Conservation (phyloP, 2,113 vertebrate genomes). For the Varanus komodoensis region DNA sequence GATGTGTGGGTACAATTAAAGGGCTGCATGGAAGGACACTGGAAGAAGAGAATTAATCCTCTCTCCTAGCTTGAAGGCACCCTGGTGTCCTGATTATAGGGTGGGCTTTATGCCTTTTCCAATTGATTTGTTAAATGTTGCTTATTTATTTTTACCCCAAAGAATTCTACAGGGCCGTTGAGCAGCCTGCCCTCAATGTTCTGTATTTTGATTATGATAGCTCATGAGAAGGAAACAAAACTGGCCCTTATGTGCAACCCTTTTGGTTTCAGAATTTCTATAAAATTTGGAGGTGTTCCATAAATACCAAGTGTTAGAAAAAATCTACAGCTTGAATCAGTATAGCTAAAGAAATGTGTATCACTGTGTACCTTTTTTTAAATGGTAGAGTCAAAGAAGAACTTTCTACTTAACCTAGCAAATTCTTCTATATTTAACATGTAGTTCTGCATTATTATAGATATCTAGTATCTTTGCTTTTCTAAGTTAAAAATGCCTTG, state of each 20-base stretch:
- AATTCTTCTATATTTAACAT: neutral
- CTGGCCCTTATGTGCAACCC: neutral
- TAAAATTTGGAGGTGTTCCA: neutral
- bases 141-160: neutral
- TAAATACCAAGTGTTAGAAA: neutral
- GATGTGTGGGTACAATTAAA: neutral
- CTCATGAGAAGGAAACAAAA: neutral
- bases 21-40: neutral
- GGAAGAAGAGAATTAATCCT: neutral
- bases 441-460: neutral
- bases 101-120: neutral
- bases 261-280: neutral
- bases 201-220: neutral
- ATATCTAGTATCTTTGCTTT: neutral
- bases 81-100: neutral
- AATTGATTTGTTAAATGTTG: neutral
- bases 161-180: neutral
- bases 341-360: neutral
- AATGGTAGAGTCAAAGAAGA: neutral
- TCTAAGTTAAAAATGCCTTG: neutral
- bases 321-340: neutral
- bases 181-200: neutral
- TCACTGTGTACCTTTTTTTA: neutral
- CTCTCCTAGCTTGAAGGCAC: neutral
- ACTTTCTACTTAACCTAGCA: neutral